Evolutionary conservation across 2,888 invertebrate genomes (phyloP).

Genomic region (Cataglyphis albicans): DNA sequence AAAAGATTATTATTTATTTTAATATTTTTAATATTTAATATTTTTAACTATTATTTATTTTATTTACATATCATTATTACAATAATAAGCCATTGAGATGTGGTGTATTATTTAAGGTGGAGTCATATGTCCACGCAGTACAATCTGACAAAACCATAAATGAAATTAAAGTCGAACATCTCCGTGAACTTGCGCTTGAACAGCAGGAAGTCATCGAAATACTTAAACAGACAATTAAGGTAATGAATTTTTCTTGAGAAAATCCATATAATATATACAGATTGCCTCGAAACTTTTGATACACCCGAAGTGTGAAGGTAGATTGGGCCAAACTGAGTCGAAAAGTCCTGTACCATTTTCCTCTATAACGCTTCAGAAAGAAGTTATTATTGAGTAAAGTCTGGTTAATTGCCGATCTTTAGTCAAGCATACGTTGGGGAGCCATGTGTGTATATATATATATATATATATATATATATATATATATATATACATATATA

Average conservation of each 20-base stretch:
- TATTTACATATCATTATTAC: neutral
- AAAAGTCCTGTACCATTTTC: too few species aligned
- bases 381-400: too few species aligned
- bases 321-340: too few species aligned
- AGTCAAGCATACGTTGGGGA: too few species aligned
- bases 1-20: neutral
- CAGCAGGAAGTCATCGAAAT: constrained; percentile 83
- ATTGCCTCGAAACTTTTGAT: too few species aligned
- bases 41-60: neutral
- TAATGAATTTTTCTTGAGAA: constrained; percentile 60
- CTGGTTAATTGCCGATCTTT: too few species aligned
- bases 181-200: constrained; percentile 81
- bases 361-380: too few species aligned
- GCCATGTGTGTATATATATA: too few species aligned
- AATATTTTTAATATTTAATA: neutral
- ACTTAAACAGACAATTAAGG: constrained; percentile 82
- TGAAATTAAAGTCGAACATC: constrained; percentile 80
- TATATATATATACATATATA: too few species aligned
- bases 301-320: too few species aligned
- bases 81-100: constrained; percentile 27
- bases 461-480: too few species aligned
- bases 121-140: constrained; percentile 74
- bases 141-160: constrained; percentile 74
- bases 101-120: constrained; percentile 71
- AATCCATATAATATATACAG: constrained; percentile 13